Evolutionary conservation across 2,888 invertebrate genomes (phyloP).

Genomic region (Habrosyne pyritoides): DNA sequence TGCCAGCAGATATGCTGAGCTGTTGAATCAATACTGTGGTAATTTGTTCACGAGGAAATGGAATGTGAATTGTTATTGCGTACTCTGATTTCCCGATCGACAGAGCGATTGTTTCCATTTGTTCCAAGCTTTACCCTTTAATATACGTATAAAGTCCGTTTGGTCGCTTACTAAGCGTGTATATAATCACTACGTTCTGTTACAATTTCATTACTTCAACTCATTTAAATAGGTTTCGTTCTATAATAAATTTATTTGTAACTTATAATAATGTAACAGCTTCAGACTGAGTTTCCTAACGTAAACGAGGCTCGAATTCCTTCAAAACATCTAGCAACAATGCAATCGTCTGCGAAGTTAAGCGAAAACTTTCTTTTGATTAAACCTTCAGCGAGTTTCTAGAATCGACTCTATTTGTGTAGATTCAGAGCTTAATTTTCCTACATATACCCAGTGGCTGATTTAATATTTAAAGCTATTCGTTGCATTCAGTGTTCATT

Average conservation of each 20-base stretch:
- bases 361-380: conserved; percentile 26
- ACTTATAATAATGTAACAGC: background rate
- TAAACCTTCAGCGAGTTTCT: background rate
- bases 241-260: background rate
- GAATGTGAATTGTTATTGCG: conserved; percentile 56
- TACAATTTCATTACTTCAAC: too few species aligned
- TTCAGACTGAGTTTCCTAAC: background rate
- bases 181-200: too few species aligned
- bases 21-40: conserved; percentile 40
- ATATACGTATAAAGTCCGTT: background rate
- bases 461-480: background rate
- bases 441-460: background rate
- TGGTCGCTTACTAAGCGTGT: too few species aligned
- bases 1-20: conserved; percentile 28
- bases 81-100: conserved; percentile 35
- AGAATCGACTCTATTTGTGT: background rate
- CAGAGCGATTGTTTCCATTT: conserved; percentile 24
- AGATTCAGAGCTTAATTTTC: background rate
- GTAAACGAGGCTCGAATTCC: conserved; percentile 11
- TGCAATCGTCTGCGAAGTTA: conserved; percentile 53
- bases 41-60: conserved; percentile 47
- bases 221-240: too few species aligned
- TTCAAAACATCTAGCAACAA: conserved; percentile 32
- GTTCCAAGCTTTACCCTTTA: background rate
- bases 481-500: conserved; percentile 9